A percentile compares a stretch with the other conserved stretches of the same genome.
These are phyloP conservation scores for Drosophila falleni DNA, from an alignment of 2,888 invertebrate genomes.

Conservation along the genomic window DNA sequence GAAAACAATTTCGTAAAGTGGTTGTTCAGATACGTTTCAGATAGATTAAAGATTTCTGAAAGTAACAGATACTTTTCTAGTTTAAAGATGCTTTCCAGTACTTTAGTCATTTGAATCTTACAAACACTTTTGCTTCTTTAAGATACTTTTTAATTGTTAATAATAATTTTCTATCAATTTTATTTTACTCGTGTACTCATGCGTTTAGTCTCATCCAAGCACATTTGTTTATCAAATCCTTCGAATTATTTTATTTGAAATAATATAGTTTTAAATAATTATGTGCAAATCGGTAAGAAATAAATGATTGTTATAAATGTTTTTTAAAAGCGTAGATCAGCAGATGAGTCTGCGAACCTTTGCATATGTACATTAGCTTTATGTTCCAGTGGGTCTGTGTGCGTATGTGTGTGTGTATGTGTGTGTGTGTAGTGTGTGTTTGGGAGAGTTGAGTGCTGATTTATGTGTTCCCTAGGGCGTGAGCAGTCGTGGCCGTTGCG, in stretches of 20 bases:
- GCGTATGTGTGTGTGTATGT: slow-evolving; percentile 1
- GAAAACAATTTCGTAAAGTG: slow-evolving; percentile 59
- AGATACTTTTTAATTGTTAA: background rate
- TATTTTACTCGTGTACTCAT: background rate
- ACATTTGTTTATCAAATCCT: background rate
- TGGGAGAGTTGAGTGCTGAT: slow-evolving; percentile 53
- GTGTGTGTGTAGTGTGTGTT: slow-evolving; percentile 9
- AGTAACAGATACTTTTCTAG: background rate
- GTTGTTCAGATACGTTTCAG: slow-evolving; percentile 33
- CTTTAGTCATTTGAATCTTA: background rate
- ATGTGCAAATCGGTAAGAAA: slow-evolving; percentile 2
- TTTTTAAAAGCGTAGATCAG: slow-evolving; percentile 33
- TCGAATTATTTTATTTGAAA: no score
- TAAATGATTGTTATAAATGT: slow-evolving; percentile 25
- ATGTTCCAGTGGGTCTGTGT: background rate
- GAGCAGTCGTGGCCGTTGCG: slow-evolving; percentile 32
- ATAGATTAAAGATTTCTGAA: background rate
- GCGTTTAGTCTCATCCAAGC: slow-evolving; percentile 10
- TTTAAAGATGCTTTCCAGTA: background rate
- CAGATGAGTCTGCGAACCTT: slow-evolving; percentile 26
- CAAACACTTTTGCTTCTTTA: no score
- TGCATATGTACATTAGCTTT: slow-evolving; percentile 19
- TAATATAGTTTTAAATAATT: slow-evolving; percentile 38
- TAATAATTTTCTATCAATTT: background rate
- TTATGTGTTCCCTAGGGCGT: slow-evolving; percentile 55